Conservation (phyloP, 92 coral and sea anemone genomes). For the Paramuricea clavata region DNA sequence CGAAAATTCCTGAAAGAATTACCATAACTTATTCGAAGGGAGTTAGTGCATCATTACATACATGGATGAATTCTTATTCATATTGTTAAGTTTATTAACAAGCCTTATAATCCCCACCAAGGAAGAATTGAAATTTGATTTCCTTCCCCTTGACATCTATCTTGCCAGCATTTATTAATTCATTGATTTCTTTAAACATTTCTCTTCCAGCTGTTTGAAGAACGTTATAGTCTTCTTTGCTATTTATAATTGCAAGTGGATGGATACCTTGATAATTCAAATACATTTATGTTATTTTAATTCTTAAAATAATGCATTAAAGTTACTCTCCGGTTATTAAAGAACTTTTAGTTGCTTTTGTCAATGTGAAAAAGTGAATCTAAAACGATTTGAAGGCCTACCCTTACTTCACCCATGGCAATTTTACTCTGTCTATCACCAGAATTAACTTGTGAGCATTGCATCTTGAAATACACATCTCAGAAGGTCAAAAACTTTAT, state of each 20-base stretch:
- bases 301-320: background rate
- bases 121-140: constrained; percentile 1
- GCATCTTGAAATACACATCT: no score
- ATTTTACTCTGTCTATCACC: no score
- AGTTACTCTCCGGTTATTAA: no score
- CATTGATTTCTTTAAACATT: background rate
- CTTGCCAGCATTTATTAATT: background rate
- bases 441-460: no score
- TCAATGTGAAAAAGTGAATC: background rate
- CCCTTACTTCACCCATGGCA: no score
- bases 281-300: background rate
- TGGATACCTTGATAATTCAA: constrained; percentile 13
- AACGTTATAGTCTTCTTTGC: constrained; percentile 14
- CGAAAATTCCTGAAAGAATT: no score
- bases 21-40: no score
- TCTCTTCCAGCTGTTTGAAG: constrained; percentile 12
- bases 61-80: no score
- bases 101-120: constrained; percentile 32
- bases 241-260: constrained; percentile 30
- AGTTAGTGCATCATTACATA: no score
- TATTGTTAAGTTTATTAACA: background rate
- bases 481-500: no score
- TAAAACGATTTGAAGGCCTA: no score
- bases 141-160: constrained; percentile 6
- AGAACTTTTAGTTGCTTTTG: background rate